phyloP scores from a whole-genome alignment of 2,888 invertebrate species.

The Ferdinandea cuprea region DNA sequence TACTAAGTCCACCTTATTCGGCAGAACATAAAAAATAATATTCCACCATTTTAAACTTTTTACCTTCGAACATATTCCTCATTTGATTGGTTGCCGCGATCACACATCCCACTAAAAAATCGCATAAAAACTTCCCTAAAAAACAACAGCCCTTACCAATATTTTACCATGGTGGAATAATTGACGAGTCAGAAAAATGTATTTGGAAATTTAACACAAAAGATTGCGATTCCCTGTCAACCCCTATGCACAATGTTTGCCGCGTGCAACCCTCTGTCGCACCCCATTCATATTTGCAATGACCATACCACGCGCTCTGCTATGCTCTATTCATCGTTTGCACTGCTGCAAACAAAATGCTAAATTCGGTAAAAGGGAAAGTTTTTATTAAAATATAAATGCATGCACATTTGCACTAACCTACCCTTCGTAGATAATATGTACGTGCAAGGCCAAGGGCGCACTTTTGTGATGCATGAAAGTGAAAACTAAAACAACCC shows the following conservation, averaged over 20 bases:
- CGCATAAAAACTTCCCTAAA: constrained; percentile 67
- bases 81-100: constrained; percentile 46
- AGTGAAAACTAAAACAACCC: constrained; percentile 71
- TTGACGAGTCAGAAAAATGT: constrained; percentile 70
- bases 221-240: constrained; percentile 21
- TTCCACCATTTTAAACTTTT: neutral
- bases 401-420: constrained; percentile 40
- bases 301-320: constrained; percentile 35
- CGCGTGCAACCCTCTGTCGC: constrained; percentile 63
- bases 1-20: no score
- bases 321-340: constrained; percentile 27
- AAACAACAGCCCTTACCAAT: constrained; percentile 58
- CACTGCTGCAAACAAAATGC: constrained; percentile 58
- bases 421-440: constrained; percentile 11
- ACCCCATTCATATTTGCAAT: constrained; percentile 61
- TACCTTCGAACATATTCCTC: neutral
- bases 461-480: constrained; percentile 64
- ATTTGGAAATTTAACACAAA: constrained; percentile 54
- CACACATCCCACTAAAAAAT: constrained; percentile 49
- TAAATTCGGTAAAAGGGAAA: constrained; percentile 58
- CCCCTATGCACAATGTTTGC: constrained; percentile 41
- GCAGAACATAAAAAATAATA: no score
- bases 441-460: constrained; percentile 17
- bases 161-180: constrained; percentile 12
- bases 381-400: constrained; percentile 51